Conservation (phyloP, 2,113 vertebrate species). For the Strigops habroptila region DNA sequence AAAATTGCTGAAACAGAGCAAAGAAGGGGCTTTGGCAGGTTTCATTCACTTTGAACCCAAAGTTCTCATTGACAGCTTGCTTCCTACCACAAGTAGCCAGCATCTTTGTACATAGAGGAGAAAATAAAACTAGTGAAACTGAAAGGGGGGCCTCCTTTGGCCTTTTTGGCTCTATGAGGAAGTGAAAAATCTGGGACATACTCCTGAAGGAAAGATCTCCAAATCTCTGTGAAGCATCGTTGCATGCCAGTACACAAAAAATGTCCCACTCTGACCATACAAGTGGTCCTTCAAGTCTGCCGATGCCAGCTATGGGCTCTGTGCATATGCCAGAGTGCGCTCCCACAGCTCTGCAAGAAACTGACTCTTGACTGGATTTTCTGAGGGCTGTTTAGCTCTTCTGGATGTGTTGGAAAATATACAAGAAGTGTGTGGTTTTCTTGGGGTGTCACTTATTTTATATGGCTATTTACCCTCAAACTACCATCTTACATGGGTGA, state of each 20-base stretch:
- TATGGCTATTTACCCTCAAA: neutral
- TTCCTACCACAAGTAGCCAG: neutral
- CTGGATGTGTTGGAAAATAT: neutral
- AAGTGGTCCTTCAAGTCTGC: neutral
- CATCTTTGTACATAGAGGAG: neutral
- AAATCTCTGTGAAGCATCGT: neutral
- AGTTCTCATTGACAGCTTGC: neutral
- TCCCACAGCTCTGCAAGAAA: neutral
- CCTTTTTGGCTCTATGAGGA: neutral
- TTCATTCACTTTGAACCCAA: neutral
- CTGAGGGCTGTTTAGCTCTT: neutral
- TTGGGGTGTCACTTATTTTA: neutral
- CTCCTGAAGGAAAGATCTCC: neutral
- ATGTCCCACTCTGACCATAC: neutral
- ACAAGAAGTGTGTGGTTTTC: neutral
- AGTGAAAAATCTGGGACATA: neutral
- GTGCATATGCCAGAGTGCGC: neutral
- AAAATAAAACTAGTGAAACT: slow-evolving; percentile 4
- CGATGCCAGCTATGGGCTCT: neutral
- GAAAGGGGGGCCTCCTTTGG: neutral
- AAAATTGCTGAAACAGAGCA: neutral
- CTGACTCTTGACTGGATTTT: neutral
- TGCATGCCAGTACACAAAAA: neutral
- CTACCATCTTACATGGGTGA: neutral
- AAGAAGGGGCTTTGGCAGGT: neutral